Conservation (phyloP, 2,888 invertebrate species). For the Thymelicus lineola region DNA sequence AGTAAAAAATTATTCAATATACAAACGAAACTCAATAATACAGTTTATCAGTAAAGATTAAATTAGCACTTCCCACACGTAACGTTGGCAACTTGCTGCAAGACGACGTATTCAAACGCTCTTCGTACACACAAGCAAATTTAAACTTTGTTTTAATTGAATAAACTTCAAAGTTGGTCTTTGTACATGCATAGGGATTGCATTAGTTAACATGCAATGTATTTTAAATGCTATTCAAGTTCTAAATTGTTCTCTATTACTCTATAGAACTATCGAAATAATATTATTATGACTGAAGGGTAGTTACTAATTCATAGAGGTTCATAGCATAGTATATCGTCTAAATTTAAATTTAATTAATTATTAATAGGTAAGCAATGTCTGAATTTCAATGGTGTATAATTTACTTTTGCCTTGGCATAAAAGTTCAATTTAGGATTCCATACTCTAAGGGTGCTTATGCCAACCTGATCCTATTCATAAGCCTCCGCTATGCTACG, state of each 20-base stretch:
- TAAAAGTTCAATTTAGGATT: too few species aligned
- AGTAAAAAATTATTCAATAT: too few species aligned
- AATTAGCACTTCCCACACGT: slow-evolving; percentile 15
- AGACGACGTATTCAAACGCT: slow-evolving; percentile 32
- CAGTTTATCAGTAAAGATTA: slow-evolving; percentile 5
- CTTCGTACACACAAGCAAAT: slow-evolving; percentile 30
- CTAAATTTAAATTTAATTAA: too few species aligned
- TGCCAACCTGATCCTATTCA: too few species aligned
- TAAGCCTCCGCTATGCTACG: too few species aligned
- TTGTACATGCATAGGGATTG: slow-evolving; percentile 14
- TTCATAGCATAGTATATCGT: too few species aligned
- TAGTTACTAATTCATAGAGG: too few species aligned
- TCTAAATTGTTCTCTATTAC: neutral
- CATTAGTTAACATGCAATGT: slow-evolving; percentile 8
- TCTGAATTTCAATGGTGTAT: too few species aligned
- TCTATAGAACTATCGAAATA: neutral
- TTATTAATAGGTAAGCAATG: too few species aligned
- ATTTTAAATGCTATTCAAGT: neutral
- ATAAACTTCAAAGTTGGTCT: slow-evolving; percentile 33
- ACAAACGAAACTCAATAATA: slow-evolving; percentile 12
- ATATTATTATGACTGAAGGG: too few species aligned
- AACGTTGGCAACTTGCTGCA: slow-evolving; percentile 10
- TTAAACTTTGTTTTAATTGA: slow-evolving; percentile 37
- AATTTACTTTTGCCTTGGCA: too few species aligned
- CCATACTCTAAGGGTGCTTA: too few species aligned